Percentiles rank a stretch among this genome's conserved stretches.
Evolutionary conservation across 2,113 vertebrate genomes (phyloP).

Genomic region (Solenodon paradoxus): DNA sequence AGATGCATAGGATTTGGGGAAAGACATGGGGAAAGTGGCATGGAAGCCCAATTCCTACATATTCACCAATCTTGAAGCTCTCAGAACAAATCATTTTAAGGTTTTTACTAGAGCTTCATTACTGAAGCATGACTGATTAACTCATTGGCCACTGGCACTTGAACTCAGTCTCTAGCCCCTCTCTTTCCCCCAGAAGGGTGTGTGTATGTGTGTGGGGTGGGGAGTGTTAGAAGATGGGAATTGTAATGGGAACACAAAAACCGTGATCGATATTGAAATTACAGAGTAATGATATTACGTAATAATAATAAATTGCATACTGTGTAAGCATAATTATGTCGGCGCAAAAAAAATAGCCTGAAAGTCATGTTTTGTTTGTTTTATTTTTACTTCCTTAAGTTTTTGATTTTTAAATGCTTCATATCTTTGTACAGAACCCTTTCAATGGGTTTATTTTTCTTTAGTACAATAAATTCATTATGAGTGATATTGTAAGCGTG

Average conservation of each 20-base stretch:
- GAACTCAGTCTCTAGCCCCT: neutral
- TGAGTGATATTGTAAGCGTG: neutral
- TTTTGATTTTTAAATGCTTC: neutral
- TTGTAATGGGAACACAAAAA: neutral
- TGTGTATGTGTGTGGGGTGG: neutral
- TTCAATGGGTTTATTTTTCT: neutral
- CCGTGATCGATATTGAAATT: neutral
- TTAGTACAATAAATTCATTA: neutral
- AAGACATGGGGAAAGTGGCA: too few relatives aligned
- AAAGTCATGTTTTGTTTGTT: neutral
- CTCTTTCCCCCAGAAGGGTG: neutral
- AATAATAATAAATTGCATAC: too few relatives aligned
- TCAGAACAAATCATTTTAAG: too few relatives aligned
- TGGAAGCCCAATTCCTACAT: too few relatives aligned
- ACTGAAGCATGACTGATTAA: too few relatives aligned
- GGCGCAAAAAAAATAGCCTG: neutral
- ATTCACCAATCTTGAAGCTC: too few relatives aligned
- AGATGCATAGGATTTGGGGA: too few relatives aligned
- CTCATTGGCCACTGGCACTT: neutral
- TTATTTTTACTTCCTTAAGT: neutral
- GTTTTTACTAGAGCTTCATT: too few relatives aligned
- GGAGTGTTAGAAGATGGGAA: neutral
- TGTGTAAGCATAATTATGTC: neutral
- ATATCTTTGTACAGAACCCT: neutral
- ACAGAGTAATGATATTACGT: neutral